Conservation (phyloP, 2,888 invertebrate genomes). For the Itoplectis maculator region DNA sequence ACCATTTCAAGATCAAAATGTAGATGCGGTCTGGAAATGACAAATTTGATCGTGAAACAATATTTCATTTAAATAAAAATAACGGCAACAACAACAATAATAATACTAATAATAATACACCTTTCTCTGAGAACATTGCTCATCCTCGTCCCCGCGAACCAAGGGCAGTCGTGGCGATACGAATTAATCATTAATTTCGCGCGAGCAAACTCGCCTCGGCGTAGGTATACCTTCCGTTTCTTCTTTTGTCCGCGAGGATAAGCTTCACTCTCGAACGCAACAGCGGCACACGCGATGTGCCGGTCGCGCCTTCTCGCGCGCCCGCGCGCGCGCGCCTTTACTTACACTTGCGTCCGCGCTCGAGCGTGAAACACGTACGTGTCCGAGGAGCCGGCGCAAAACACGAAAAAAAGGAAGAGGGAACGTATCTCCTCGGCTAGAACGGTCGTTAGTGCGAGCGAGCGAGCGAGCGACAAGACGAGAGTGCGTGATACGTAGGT, state of each 20-base stretch:
- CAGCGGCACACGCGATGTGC: slow-evolving; percentile 54
- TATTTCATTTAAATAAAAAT: too few species aligned
- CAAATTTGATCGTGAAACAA: too few species aligned
- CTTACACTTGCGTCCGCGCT: slow-evolving; percentile 71
- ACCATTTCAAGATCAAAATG: too few species aligned
- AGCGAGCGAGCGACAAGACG: slow-evolving; percentile 22
- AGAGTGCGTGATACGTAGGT: slow-evolving; percentile 33
- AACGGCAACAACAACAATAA: too few species aligned
- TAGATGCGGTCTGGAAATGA: too few species aligned
- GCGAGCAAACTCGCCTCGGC: background rate
- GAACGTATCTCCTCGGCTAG: slow-evolving; percentile 46
- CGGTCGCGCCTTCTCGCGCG: slow-evolving; percentile 39
- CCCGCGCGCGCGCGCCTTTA: slow-evolving; percentile 48
- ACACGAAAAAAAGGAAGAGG: slow-evolving; percentile 64
- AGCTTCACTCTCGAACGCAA: slow-evolving; percentile 60
- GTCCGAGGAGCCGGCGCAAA: slow-evolving; percentile 13
- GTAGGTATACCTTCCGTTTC: background rate
- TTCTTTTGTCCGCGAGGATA: slow-evolving; percentile 25
- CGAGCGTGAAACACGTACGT: slow-evolving; percentile 67
- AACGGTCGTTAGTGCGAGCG: slow-evolving; percentile 41
- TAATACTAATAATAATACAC: too few species aligned
- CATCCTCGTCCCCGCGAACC: background rate
- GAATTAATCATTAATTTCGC: slow-evolving; percentile 9
- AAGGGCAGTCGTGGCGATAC: background rate
- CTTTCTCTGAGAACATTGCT: background rate